Percentiles rank a stretch among this genome's conserved stretches.
phyloP scores from a whole-genome alignment of 2,113 vertebrate species.

The Pogona vitticeps region DNA sequence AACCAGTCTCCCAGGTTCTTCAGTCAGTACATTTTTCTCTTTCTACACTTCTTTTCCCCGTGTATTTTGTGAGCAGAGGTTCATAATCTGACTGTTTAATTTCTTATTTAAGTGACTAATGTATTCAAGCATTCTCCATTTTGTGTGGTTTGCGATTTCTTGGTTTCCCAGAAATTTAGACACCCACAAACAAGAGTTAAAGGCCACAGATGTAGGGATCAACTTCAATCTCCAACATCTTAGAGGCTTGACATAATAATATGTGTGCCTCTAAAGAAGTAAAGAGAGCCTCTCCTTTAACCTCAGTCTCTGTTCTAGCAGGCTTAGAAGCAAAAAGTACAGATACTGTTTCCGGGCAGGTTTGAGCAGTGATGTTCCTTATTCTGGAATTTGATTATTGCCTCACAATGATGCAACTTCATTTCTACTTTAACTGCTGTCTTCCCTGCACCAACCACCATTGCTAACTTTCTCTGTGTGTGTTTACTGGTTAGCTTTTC shows the following conservation, averaged over 20 bases:
- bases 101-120: too few relatives aligned
- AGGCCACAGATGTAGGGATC: not conserved
- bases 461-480: not conserved
- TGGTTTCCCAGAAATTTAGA: too few relatives aligned
- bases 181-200: not conserved
- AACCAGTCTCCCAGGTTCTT: too few relatives aligned
- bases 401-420: not conserved
- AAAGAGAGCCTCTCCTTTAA: not conserved
- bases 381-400: not conserved
- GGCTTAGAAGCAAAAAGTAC: not conserved
- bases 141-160: too few relatives aligned
- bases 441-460: not conserved
- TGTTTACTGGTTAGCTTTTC: not conserved
- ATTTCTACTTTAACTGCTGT: not conserved
- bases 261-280: not conserved
- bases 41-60: too few relatives aligned
- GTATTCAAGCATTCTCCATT: too few relatives aligned
- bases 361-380: not conserved
- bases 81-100: too few relatives aligned
- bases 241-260: not conserved
- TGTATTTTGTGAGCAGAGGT: too few relatives aligned
- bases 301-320: not conserved
- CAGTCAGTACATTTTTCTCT: too few relatives aligned
- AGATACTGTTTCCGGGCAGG: too few relatives aligned
- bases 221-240: not conserved